phyloP scores from a whole-genome alignment of 2,888 invertebrate genomes.

The Loripinus fragilis region DNA sequence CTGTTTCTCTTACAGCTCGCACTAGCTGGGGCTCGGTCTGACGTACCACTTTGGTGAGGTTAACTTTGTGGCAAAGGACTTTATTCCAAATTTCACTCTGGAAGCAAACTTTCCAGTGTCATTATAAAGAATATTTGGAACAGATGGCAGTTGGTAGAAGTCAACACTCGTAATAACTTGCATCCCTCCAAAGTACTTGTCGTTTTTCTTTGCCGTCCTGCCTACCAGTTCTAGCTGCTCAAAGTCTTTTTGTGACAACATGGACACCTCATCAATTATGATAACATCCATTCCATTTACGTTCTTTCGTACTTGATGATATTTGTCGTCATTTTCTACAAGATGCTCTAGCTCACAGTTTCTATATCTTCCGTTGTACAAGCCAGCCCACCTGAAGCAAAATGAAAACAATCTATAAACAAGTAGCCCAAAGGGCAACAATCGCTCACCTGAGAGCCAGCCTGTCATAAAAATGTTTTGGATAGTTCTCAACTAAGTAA shows the following conservation, averaged over 20 bases:
- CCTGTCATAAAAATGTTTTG: too few relatives aligned
- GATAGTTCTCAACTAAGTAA: too few relatives aligned
- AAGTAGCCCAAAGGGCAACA: too few relatives aligned
- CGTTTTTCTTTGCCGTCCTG: not conserved
- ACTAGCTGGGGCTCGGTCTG: not conserved
- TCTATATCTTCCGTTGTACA: slow-evolving; percentile 7
- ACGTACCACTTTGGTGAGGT: not conserved
- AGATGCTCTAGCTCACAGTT: not conserved
- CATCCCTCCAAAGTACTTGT: not conserved
- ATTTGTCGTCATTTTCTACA: slow-evolving; percentile 6
- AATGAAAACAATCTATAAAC: too few relatives aligned
- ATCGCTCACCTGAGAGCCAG: too few relatives aligned
- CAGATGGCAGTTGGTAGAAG: not conserved
- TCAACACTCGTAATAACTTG: not conserved
- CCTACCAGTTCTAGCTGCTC: slow-evolving; percentile 2
- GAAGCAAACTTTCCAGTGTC: not conserved
- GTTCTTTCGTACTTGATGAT: not conserved
- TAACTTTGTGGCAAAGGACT: not conserved
- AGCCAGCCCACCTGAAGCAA: not conserved
- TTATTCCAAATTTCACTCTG: not conserved
- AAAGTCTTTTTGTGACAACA: slow-evolving; percentile 1
- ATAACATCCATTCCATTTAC: not conserved
- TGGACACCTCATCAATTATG: not conserved
- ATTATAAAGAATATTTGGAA: not conserved
- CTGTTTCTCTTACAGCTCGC: not conserved